These are phyloP conservation scores for Pristionchus exspectatus DNA, from an alignment of 2,888 invertebrate species.

Conservation along the genomic window DNA sequence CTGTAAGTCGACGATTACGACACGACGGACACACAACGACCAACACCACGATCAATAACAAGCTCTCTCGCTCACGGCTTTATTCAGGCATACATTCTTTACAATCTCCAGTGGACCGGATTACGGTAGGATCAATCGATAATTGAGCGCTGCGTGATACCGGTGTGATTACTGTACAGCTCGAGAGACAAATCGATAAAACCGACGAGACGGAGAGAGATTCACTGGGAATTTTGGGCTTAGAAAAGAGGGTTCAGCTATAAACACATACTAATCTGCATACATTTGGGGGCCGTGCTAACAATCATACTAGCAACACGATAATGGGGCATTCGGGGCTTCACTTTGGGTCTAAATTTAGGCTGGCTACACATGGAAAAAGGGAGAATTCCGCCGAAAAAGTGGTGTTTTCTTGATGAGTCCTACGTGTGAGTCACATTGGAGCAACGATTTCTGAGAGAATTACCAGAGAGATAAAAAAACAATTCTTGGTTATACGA, in stretches of 20 bases:
- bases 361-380: not conserved
- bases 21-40: conserved; percentile 39
- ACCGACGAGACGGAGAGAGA: conserved; percentile 22
- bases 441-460: conserved; percentile 28
- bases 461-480: conserved; percentile 26
- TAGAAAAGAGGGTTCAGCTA: conserved; percentile 23
- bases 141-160: conserved; percentile 32
- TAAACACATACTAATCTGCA: conserved; percentile 1
- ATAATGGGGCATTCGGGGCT: not conserved
- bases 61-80: conserved; percentile 33
- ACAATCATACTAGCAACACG: conserved; percentile 24
- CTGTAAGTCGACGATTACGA: conserved; percentile 41
- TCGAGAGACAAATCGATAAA: conserved; percentile 41
- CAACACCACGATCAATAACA: not conserved
- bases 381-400: not conserved
- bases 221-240: conserved; percentile 9
- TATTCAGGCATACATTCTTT: not conserved
- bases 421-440: not conserved
- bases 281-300: conserved; percentile 32
- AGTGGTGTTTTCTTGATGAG: not conserved
- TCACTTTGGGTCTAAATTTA: conserved; percentile 13
- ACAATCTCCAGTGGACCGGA: conserved; percentile 23
- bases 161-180: conserved; percentile 44
- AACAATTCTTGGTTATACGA: conserved; percentile 17
- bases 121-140: conserved; percentile 44